These are phyloP conservation scores for Temnopleurus reevesii DNA, from an alignment of 53 echinoderm and acorn worm species.

Conservation along the genomic window DNA sequence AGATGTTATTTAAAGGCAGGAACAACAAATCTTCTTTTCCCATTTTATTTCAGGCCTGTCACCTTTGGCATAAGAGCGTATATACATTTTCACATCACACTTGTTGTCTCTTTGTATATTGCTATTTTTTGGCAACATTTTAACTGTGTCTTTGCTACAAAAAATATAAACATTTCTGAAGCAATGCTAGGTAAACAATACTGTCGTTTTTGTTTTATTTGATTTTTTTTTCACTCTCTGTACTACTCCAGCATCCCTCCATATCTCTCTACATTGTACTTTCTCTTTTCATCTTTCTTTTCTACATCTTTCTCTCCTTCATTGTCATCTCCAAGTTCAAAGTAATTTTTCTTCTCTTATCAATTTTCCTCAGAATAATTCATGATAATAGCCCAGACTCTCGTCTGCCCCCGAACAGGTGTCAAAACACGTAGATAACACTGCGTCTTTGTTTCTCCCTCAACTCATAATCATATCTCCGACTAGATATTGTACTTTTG, in stretches of 20 bases:
- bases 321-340: background rate
- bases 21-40: no score
- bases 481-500: background rate
- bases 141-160: no score
- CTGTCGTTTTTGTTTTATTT: no score
- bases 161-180: no score
- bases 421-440: conserved; percentile 33
- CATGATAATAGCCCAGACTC: background rate
- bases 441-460: background rate
- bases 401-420: conserved; percentile 6
- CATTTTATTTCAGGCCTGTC: no score
- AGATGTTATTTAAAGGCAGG: no score
- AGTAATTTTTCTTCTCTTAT: background rate
- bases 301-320: background rate
- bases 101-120: no score
- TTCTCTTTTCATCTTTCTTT: background rate
- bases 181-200: no score
- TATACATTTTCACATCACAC: no score
- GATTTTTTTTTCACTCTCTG: no score
- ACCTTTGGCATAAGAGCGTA: no score
- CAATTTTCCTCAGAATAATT: background rate
- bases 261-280: background rate
- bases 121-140: no score
- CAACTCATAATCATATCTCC: conserved; percentile 1
- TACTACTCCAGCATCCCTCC: background rate